Evolutionary conservation across 35 echinoderm and acorn worm species (phyloP).

Genomic region (Ophioderma brevispina): DNA sequence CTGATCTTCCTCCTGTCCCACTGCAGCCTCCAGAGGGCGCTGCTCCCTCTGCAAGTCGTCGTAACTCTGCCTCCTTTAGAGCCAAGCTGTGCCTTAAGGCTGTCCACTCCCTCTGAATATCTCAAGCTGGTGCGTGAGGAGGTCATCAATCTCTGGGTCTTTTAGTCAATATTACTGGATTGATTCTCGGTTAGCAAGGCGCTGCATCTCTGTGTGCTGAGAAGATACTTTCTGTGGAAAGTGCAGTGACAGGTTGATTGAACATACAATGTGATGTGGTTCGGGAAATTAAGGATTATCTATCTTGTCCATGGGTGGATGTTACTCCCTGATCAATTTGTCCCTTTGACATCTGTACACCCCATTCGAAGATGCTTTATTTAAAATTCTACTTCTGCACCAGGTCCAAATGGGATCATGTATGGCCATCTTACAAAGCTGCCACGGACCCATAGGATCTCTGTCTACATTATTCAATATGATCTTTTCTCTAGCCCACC

Average conservation of each 20-base stretch:
- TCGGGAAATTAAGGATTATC: no score
- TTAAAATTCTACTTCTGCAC: no score
- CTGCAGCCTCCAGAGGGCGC: conserved; percentile 43
- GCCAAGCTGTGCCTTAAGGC: neutral
- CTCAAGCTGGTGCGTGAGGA: conserved; percentile 55
- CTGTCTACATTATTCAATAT: no score
- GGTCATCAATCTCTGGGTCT: conserved; percentile 92
- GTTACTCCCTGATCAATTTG: no score
- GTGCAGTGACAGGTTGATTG: neutral
- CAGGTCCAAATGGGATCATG: no score
- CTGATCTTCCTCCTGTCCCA: conserved; percentile 1
- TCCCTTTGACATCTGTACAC: no score
- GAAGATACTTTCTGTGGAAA: conserved; percentile 12
- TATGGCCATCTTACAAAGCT: no score
- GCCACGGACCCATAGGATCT: no score
- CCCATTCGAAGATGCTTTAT: no score
- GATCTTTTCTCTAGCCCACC: no score
- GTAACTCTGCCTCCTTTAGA: conserved; percentile 1
- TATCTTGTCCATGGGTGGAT: no score
- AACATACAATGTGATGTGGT: no score
- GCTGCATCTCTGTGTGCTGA: neutral
- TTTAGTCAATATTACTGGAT: conserved; percentile 82
- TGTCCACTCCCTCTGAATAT: conserved; percentile 29
- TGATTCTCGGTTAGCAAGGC: neutral
- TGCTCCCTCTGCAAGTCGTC: conserved; percentile 17